Evolutionary conservation across 2,113 vertebrate genomes (phyloP), one percentile per base, ranked within the genome.

Genomic region (Centropristis striata): DNA sequence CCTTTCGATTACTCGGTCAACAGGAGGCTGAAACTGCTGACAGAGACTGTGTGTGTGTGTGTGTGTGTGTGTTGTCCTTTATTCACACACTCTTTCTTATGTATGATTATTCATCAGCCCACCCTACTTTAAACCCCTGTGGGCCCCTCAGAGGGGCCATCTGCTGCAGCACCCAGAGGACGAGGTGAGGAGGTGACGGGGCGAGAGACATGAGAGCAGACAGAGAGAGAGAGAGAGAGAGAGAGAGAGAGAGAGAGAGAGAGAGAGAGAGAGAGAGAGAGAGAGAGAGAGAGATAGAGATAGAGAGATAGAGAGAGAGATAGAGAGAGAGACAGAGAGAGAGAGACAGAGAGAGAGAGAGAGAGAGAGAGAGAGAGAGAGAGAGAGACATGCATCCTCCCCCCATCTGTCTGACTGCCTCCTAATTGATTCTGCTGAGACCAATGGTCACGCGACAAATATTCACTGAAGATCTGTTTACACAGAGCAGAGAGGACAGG

Each of bases 131-230:
- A 21, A 46, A 57, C n/a, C 21, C 51, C 21, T 50, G 61, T 37
- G 67, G 73, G 63, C 78, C 69, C 71, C 78, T 69, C 65, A 18
- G 59, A 59, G 72, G 60, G 44, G 37, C 74, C 78, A 73, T 75
- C 70, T 86, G 83, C 84, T 74, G 21, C 32, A 36, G 53, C 60
- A 76, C 36, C 54, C 46, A 4, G 44, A 68, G 36, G 53, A 50
- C 15, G 41, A 39, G 63, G 51, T 61, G 70, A 60, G 18, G 51
- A 36, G 70, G 61, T 41, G 63, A 67, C 7, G 13, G 41, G 60
- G 32, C 4, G 49, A 39, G 67, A 73, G 36, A n/a, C n/a, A n/a
- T n/a, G 41, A 37, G 61, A 42, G 53, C 61, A 59, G 18, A 42
- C 23, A 60, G 60, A 28, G 36, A 37, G 36, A 8, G 36, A 8